Conservation (phyloP, 2,113 vertebrate species). For the Cisticola juncidis region DNA sequence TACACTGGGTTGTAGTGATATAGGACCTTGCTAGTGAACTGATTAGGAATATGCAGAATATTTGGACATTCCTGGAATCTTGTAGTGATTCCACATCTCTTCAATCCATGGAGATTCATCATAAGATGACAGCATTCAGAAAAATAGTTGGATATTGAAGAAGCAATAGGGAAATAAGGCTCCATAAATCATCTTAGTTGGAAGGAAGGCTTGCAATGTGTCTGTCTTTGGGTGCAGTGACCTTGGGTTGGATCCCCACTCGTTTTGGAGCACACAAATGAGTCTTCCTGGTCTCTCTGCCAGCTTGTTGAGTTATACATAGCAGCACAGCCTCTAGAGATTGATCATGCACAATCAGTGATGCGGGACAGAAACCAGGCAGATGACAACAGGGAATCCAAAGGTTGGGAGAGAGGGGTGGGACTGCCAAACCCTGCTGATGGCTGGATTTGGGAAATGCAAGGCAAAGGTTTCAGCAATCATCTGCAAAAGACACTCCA, state of each 20-base stretch:
- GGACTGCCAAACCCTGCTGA: not conserved
- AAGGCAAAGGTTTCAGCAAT: not conserved
- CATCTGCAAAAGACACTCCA: not conserved
- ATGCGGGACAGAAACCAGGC: constrained; percentile 21
- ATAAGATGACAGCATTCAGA: not conserved
- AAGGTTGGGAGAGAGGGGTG: constrained; percentile 15
- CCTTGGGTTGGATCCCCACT: not conserved
- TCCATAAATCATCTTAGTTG: constrained; percentile 3
- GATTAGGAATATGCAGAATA: not conserved
- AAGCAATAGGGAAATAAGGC: not conserved
- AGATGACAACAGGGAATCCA: not conserved
- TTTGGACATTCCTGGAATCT: not conserved
- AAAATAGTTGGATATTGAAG: not conserved
- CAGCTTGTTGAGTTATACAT: constrained; percentile 33
- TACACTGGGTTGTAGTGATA: not conserved
- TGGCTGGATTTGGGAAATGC: not conserved
- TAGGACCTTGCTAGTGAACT: not conserved
- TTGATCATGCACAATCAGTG: constrained; percentile 43
- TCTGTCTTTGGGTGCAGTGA: not conserved
- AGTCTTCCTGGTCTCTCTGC: constrained; percentile 26
- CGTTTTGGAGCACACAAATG: not conserved
- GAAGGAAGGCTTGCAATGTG: not conserved
- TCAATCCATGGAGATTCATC: not conserved
- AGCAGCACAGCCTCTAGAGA: constrained; percentile 12
- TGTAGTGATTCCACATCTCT: not conserved